Base-by-base conservation (phyloP, 2,797 vertebrate species). In the Urosaurus nigricauda region DNA sequence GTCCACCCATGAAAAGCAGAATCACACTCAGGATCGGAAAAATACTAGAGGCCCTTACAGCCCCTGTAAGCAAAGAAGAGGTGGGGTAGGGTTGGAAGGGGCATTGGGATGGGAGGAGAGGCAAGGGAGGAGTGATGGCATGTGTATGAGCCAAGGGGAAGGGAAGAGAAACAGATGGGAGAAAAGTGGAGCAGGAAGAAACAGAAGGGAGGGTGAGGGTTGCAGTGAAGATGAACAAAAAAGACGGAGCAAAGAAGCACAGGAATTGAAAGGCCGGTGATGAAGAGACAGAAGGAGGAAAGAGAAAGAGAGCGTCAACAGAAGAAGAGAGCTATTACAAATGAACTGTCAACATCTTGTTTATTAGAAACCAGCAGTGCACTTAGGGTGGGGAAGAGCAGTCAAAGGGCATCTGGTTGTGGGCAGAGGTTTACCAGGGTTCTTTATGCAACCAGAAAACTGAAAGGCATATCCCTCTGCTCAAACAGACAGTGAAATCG, bases 1-100 rank as follows among this genome's bases (percentile, higher is more conserved):
- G 98, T 75, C 99, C 99, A 89, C 98, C 99, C 98, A 99, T 99
- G 97, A 99, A 99, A 94, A 99, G 98, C 96, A 99, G 98, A 96
- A 99, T 99, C 96, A 99, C 99, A 7, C 98, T 99, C 96, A 99
- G 98, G 97, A 99, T 99, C 43, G 99, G 99, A 96, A 99, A 99
- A 96, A 99, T 99, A 97, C 98, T 99, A 92, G 98, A 99, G 95
- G 98, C 98, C 95, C 98, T 97, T 91, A 99, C 98, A 81, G 98
- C 98, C 97, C 98, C 98, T 99, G 97, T 0, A 89, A 94, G 95
- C 86, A 94, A 94, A 93, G 92, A 90, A 73, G 43, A 84, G 84
- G 51, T 43, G n/a, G 6, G 40, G 83, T 40, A 14, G n/a, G n/a
- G 79, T 17, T 40, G 87, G 74, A 29, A 47, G 32, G 19, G 60